phyloP scores from a whole-genome alignment of 2,797 vertebrate species.

The Anableps anableps region DNA sequence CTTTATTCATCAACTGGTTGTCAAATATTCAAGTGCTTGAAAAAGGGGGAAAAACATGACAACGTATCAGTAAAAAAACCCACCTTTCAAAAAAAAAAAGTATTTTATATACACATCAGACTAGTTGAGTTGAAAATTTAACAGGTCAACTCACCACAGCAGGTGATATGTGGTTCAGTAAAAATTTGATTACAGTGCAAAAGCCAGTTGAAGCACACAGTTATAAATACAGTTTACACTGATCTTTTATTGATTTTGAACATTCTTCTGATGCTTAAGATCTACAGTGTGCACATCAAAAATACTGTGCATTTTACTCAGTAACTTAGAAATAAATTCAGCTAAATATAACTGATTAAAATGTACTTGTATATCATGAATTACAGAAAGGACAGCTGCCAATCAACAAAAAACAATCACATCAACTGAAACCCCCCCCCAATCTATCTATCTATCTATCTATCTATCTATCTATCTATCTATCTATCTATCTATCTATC shows the following conservation, averaged over 20 bases:
- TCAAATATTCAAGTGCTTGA: not conserved
- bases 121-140: not conserved
- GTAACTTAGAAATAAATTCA: slow-evolving; percentile 51
- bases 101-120: not conserved
- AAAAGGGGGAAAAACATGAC: not conserved
- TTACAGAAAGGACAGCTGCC: slow-evolving; percentile 57
- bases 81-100: not conserved
- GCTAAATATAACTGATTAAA: slow-evolving; percentile 44
- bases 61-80: not conserved
- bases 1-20: not conserved
- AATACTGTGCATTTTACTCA: slow-evolving; percentile 22
- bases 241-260: not conserved
- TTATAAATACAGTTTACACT: not conserved
- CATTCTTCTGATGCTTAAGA: slow-evolving; percentile 3
- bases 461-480: slow-evolving; percentile 36
- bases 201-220: not conserved
- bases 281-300: slow-evolving; percentile 25
- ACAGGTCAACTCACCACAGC: no score
- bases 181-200: not conserved
- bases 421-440: slow-evolving; percentile 26
- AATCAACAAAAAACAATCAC: slow-evolving; percentile 59
- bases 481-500: slow-evolving; percentile 30
- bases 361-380: slow-evolving; percentile 68
- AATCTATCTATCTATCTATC: slow-evolving; percentile 31
- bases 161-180: not conserved